Conservation (phyloP, 2,888 invertebrate species). For the Nipponacmea schrenckii region DNA sequence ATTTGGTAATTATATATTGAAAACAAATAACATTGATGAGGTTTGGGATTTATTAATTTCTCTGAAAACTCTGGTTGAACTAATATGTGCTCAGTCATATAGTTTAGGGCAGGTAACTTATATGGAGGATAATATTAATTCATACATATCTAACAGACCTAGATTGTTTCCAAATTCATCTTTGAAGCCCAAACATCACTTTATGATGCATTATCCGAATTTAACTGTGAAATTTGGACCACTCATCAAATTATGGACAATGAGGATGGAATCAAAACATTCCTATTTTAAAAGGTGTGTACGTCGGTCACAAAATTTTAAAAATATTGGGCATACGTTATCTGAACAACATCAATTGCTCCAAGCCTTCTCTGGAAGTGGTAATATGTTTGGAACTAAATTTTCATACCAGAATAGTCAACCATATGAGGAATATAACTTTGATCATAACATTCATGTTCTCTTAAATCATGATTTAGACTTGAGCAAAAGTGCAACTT, state of each 20-base stretch:
- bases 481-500: too few relatives aligned
- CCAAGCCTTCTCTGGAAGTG: slow-evolving; percentile 13
- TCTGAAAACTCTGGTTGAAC: not conserved
- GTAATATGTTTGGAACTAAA: slow-evolving; percentile 11
- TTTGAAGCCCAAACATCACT: not conserved
- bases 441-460: too few relatives aligned
- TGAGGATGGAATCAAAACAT: not conserved
- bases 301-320: not conserved
- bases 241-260: not conserved
- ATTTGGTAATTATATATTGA: too few relatives aligned
- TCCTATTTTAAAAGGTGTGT: not conserved
- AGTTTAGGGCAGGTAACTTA: not conserved
- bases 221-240: not conserved
- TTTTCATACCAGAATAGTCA: too few relatives aligned
- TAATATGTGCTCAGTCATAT: not conserved
- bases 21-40: too few relatives aligned
- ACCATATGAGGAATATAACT: too few relatives aligned
- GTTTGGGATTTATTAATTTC: not conserved
- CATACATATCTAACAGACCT: not conserved
- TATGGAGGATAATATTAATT: not conserved
- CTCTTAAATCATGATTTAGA: too few relatives aligned
- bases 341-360: slow-evolving; percentile 10
- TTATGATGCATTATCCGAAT: not conserved
- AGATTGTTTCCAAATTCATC: not conserved
- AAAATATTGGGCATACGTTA: not conserved